A percentile compares a stretch with the other conserved stretches of the same genome.
Evolutionary conservation across 1,140 invertebrate species (phyloP).

Genomic region (Ceratitis capitata): DNA sequence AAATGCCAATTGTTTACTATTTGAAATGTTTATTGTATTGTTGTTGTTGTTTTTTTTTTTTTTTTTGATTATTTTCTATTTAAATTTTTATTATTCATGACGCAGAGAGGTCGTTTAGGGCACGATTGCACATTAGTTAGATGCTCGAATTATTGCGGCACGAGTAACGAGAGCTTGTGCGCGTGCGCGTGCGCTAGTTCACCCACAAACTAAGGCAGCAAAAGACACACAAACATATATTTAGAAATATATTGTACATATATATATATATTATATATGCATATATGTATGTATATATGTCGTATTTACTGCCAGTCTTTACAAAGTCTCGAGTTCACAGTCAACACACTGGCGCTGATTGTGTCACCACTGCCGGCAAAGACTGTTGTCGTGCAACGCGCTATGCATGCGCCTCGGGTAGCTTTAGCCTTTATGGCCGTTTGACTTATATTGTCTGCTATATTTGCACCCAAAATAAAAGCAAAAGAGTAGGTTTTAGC

Average conservation of each 20-base stretch:
- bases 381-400: neutral
- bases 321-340: neutral
- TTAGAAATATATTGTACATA: neutral
- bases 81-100: neutral
- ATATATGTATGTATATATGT: neutral
- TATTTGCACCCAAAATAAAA: neutral
- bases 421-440: neutral
- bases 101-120: slow-evolving; percentile 20
- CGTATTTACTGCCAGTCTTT: neutral
- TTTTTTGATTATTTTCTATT: neutral
- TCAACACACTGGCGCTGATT: neutral
- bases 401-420: neutral
- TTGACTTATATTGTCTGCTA: slow-evolving; percentile 21
- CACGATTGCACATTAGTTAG: neutral
- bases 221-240: neutral
- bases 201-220: neutral
- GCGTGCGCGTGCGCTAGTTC: neutral
- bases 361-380: slow-evolving; percentile 6
- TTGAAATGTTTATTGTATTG: neutral
- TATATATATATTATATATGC: neutral
- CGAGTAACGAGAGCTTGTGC: neutral
- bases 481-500: neutral
- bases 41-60: neutral
- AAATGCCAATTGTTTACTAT: neutral
- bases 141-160: too few species aligned